These are phyloP conservation scores for Lamprotornis superbus DNA, from an alignment of 2,113 vertebrate genomes.

Conservation along the genomic window DNA sequence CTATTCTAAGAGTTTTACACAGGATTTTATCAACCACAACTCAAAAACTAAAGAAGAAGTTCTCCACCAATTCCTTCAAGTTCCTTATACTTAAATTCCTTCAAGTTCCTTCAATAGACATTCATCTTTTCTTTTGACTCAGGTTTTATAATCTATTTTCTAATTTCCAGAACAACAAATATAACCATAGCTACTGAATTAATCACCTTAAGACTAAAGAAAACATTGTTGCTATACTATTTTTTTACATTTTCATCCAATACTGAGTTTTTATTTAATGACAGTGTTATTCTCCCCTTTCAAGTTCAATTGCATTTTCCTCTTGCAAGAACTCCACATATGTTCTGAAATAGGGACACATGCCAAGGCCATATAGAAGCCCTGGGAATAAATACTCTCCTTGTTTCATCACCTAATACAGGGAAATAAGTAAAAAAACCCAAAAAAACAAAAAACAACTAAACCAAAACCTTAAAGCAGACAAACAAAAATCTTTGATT, in stretches of 20 bases:
- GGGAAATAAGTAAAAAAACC: background rate
- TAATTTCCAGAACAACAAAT: background rate
- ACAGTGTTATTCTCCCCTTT: background rate
- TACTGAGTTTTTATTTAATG: background rate
- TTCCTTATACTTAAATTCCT: background rate
- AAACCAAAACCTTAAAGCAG: background rate
- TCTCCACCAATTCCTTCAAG: background rate
- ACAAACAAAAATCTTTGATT: background rate
- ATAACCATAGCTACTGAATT: background rate
- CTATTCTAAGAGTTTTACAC: background rate
- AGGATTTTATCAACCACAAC: background rate
- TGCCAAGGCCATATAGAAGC: background rate
- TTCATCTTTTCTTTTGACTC: background rate
- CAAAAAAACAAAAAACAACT: background rate
- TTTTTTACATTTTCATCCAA: background rate
- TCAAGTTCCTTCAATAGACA: background rate
- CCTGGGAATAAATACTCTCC: background rate
- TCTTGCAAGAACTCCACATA: background rate
- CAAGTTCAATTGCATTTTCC: background rate
- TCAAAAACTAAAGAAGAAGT: background rate
- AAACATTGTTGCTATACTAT: background rate
- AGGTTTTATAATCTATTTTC: background rate
- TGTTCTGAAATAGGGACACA: background rate
- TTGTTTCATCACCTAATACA: background rate
- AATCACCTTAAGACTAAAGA: background rate